Percentiles rank a stretch among this genome's conserved stretches.
These are phyloP conservation scores for Colletes collaris DNA, from an alignment of 2,888 invertebrate genomes.

Conservation along the genomic window DNA sequence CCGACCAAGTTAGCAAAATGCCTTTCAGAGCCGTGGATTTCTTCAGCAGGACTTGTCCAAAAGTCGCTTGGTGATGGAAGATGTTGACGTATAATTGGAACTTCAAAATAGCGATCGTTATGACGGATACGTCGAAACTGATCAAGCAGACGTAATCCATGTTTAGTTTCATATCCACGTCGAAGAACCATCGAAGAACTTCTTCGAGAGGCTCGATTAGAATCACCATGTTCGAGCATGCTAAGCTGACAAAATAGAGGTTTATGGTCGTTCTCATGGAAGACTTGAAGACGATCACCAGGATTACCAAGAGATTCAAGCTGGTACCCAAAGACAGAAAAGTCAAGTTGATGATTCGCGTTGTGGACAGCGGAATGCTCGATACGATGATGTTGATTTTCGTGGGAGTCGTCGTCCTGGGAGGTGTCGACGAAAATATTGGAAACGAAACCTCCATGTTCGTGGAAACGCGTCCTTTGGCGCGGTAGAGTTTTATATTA, in stretches of 20 bases:
- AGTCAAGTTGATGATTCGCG: conserved; percentile 36
- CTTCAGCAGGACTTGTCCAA: conserved; percentile 50
- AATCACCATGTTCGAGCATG: conserved; percentile 71
- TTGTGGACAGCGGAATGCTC: conserved; percentile 13
- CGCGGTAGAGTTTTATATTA: not conserved
- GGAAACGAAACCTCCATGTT: conserved; percentile 15
- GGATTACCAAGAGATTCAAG: conserved; percentile 42
- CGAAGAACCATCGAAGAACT: conserved; percentile 64
- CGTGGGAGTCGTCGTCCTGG: conserved; percentile 2
- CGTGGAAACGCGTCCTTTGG: not conserved
- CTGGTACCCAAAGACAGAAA: conserved; percentile 31
- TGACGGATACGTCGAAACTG: conserved; percentile 72
- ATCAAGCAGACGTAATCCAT: conserved; percentile 73
- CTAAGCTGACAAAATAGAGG: conserved; percentile 71
- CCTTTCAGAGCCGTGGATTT: conserved; percentile 63
- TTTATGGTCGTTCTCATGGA: conserved; percentile 63
- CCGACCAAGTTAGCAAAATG: conserved; percentile 70
- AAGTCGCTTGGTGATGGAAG: conserved; percentile 48
- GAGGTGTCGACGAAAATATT: fast-evolving
- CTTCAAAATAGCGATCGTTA: conserved; percentile 71
- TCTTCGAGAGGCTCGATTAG: conserved; percentile 70
- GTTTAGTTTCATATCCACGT: conserved; percentile 64
- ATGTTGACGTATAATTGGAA: conserved; percentile 71
- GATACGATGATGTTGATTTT: conserved; percentile 50
- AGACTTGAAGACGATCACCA: conserved; percentile 28